Percentiles rank a stretch among this genome's conserved stretches.
Evolutionary conservation across 2,797 vertebrate genomes (phyloP).

Genomic region (Anguilla megastoma): DNA sequence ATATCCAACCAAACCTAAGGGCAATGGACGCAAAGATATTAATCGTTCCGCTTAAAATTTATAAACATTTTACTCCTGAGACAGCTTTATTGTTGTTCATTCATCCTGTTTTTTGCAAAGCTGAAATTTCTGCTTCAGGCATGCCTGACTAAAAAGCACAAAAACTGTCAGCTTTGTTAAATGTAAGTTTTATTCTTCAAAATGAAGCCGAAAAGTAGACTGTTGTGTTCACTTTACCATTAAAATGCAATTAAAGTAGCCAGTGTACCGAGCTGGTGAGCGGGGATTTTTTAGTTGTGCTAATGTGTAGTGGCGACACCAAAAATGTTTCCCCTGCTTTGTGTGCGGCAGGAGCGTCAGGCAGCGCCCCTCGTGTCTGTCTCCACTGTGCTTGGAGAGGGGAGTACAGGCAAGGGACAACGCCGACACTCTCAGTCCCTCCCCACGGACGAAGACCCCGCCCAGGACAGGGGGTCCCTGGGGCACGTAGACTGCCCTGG

Average conservation of each 20-base stretch:
- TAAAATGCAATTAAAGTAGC: neutral
- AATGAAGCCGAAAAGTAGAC: neutral
- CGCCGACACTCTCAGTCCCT: slow-evolving; percentile 65
- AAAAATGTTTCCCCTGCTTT: neutral
- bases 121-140: neutral
- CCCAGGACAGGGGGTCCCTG: slow-evolving; percentile 55
- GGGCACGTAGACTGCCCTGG: slow-evolving; percentile 45
- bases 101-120: neutral
- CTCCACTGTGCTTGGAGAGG: slow-evolving; percentile 71
- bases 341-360: slow-evolving; percentile 78
- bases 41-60: neutral
- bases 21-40: neutral
- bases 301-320: neutral
- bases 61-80: neutral
- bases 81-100: slow-evolving; percentile 31
- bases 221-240: neutral
- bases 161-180: neutral
- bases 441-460: slow-evolving; percentile 63
- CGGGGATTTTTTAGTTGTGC: neutral
- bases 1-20: neutral
- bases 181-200: neutral
- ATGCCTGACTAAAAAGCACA: neutral
- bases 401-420: slow-evolving; percentile 56
- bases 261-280: neutral
- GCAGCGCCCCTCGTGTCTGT: slow-evolving; percentile 81